Evolutionary conservation across 2,113 vertebrate genomes (phyloP).

Genomic region (Recurvirostra avosetta): DNA sequence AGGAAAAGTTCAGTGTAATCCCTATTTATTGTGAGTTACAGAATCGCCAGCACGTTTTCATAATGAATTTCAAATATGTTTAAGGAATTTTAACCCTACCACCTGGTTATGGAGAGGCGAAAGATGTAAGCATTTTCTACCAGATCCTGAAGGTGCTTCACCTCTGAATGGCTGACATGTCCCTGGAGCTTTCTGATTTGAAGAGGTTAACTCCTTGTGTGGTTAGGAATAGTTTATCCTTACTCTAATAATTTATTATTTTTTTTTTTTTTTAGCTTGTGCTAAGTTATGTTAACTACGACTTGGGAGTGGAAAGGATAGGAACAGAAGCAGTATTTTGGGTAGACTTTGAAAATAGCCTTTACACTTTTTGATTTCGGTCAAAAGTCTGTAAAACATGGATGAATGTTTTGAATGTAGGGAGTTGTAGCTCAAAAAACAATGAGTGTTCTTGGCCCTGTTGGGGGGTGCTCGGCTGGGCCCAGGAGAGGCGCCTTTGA

Average conservation of each 20-base stretch:
- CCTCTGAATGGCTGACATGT: neutral
- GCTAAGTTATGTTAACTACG: neutral
- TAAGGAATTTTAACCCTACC: neutral
- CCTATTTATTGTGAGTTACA: neutral
- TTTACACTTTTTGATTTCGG: neutral
- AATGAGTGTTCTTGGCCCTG: fast-evolving
- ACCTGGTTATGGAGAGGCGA: neutral
- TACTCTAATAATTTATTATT: too few species aligned
- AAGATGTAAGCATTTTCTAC: neutral
- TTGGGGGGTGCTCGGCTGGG: fast-evolving
- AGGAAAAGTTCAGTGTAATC: neutral
- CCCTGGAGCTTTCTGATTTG: neutral
- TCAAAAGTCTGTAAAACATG: neutral
- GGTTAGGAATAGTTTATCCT: too few species aligned
- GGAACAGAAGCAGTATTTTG: neutral
- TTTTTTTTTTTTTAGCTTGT: neutral
- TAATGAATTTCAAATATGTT: neutral
- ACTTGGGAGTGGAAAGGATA: neutral
- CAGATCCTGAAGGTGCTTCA: neutral
- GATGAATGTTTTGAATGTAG: neutral
- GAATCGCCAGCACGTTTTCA: fast-evolving
- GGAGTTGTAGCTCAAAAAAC: neutral
- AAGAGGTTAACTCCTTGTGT: fast-evolving
- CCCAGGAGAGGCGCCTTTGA: neutral
- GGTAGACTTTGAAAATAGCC: neutral